These are phyloP conservation scores for Forbesichthys papilliferus DNA, from an alignment of 2,113 vertebrate species.

Conservation along the genomic window DNA sequence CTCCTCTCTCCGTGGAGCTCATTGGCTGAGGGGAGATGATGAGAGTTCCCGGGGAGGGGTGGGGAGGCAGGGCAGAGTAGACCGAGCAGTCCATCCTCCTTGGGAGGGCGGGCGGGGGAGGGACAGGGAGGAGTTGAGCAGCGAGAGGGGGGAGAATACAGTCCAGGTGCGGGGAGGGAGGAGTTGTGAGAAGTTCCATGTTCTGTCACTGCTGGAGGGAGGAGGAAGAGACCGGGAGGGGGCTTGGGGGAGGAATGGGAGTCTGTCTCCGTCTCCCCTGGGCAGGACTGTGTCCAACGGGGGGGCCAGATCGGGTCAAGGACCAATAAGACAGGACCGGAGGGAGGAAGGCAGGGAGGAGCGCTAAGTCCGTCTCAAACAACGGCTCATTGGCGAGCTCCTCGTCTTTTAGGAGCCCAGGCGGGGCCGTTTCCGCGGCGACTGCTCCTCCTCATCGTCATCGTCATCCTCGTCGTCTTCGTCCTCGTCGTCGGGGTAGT, in stretches of 20 bases:
- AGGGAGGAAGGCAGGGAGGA: constrained; percentile 51
- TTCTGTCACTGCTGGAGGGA: constrained; percentile 28
- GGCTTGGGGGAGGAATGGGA: constrained; percentile 77
- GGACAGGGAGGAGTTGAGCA: constrained; percentile 8
- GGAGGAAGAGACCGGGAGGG: constrained; percentile 59
- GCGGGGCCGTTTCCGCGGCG: constrained; percentile 93
- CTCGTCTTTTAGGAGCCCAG: constrained; percentile 87
- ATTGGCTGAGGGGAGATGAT: constrained; percentile 54
- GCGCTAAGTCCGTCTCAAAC: constrained; percentile 31
- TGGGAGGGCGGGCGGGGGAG: constrained; percentile 19
- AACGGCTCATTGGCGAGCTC: constrained; percentile 11
- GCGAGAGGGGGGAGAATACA: constrained; percentile 40
- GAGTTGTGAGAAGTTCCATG: constrained; percentile 37
- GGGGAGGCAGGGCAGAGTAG: constrained; percentile 18
- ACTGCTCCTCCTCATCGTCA: constrained; percentile 77
- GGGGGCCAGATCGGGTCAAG: constrained; percentile 77
- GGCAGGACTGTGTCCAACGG: constrained; percentile 72
- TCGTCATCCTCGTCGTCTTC: constrained; percentile 86
- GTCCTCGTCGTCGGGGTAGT: constrained; percentile 98
- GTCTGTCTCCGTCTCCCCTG: constrained; percentile 43
- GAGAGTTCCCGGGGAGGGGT: constrained; percentile 33
- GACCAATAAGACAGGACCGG: constrained; percentile 72
- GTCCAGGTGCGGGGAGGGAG: constrained; percentile 47
- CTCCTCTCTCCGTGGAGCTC: constrained; percentile 61
- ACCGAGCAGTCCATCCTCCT: not conserved